phyloP scores from a whole-genome alignment of 1,140 invertebrate genomes.

The Agrypnia vestita region DNA sequence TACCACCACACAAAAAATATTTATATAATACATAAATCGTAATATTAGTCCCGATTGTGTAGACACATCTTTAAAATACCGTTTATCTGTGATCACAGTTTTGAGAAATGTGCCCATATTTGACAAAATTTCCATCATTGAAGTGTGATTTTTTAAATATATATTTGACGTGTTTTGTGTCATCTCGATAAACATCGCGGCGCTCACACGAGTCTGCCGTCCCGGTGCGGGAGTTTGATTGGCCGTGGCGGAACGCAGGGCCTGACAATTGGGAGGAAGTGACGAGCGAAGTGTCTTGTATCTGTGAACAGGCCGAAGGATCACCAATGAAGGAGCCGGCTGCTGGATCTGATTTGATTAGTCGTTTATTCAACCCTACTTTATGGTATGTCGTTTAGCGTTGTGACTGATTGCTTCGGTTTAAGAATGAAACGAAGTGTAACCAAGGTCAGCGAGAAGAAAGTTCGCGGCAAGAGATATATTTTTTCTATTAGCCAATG shows the following conservation, averaged over 20 bases:
- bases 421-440: no score
- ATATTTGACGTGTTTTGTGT: background rate
- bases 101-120: no score
- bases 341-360: constrained; percentile 56
- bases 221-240: background rate
- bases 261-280: constrained; percentile 56
- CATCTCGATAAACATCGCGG: background rate
- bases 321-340: constrained; percentile 46
- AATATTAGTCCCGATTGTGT: no score
- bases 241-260: constrained; percentile 1
- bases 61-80: no score
- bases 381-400: constrained; percentile 44
- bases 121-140: no score
- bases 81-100: no score
- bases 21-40: no score
- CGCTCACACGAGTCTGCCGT: background rate
- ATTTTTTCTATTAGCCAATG: no score
- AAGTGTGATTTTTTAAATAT: no score
- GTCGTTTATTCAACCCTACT: constrained; percentile 56
- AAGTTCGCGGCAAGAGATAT: no score
- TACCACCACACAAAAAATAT: no score
- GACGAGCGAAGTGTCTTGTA: constrained; percentile 51
- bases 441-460: background rate
- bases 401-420: background rate
- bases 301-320: constrained; percentile 36